phyloP scores from a whole-genome alignment of 2,888 invertebrate species.

The Spilosoma lubricipeda region DNA sequence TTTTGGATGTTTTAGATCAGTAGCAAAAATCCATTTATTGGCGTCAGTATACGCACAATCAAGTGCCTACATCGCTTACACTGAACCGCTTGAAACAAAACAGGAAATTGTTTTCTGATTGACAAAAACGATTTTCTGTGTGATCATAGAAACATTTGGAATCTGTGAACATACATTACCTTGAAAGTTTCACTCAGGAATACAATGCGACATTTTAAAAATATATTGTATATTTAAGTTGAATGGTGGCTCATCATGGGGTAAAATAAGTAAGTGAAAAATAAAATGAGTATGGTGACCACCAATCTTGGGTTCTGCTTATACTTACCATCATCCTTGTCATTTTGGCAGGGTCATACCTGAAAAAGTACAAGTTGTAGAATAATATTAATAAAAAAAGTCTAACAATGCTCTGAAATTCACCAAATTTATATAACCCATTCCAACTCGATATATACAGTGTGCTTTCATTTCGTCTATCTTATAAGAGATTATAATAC shows the following conservation, averaged over 20 bases:
- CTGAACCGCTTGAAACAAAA: neutral
- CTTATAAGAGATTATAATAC: too few species aligned
- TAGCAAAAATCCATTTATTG: constrained; percentile 1
- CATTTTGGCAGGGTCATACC: too few species aligned
- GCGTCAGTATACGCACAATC: neutral
- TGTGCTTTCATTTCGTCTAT: too few species aligned
- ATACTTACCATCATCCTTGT: too few species aligned
- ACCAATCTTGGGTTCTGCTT: too few species aligned
- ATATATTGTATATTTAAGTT: neutral
- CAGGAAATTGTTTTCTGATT: constrained; percentile 13
- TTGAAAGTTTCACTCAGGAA: neutral
- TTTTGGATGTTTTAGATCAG: neutral
- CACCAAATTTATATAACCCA: too few species aligned
- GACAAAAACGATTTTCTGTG: neutral
- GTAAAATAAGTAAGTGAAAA: too few species aligned
- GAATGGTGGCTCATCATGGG: neutral
- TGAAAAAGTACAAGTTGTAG: too few species aligned
- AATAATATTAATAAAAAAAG: too few species aligned
- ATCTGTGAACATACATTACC: neutral
- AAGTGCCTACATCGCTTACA: neutral
- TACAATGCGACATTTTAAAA: neutral
- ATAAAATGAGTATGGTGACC: too few species aligned
- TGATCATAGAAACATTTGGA: constrained; percentile 2
- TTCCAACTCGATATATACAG: too few species aligned
- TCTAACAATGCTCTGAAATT: too few species aligned